Evolutionary conservation across 2,113 vertebrate species (phyloP), one percentile per base, ranked within the genome.

Genomic region (Actenoides lindsayi): DNA sequence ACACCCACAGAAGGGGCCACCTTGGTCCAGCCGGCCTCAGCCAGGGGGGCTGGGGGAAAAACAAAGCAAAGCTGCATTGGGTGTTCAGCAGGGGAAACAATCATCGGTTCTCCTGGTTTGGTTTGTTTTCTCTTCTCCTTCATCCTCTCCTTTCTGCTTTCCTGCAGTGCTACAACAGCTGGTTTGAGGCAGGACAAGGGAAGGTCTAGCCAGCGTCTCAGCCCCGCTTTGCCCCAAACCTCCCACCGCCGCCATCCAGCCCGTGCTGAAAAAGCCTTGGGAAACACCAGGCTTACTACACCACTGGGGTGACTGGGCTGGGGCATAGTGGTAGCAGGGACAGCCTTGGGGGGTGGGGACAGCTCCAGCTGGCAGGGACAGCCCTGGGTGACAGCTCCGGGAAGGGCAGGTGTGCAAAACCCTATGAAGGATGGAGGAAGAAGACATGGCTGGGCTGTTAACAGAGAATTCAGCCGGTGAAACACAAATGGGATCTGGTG

Each of bases 201-300:
- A 74, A 76, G 60, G 51, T 86, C 75, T 28, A 24, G n/a, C 33
- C 48, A n/a, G 81, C 28, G 54, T 19, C 46, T 81, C 86, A 92
- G 13, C 25, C 24, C 23, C 15, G 1, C 50, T 80, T 85, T 0
- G 0, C 37, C 60, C 73, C 54, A 6, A 74, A 71, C 54, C 64
- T 88, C 46, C 44, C 68, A 37, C 37, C 1, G 1, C 54, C 48
- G 79, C 53, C 67, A 37, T 73, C 78, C 35, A 64, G 37, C 14
- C 78, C 64, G 57, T 21, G 70, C 87, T 91, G 81, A 37, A 73
- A 41, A 92, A 94, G 17, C 23, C n/a, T 71, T 4, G 18, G 81
- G 54, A 85, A 71, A 31, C 14, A 54, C 3, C 71, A 70, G 87
- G 67, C 56, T 62, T 88, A 83, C 67, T 31, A 9, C 8, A 37